Base-by-base conservation (phyloP, 2,888 invertebrate genomes). In the Eupithecia pulchellata region DNA sequence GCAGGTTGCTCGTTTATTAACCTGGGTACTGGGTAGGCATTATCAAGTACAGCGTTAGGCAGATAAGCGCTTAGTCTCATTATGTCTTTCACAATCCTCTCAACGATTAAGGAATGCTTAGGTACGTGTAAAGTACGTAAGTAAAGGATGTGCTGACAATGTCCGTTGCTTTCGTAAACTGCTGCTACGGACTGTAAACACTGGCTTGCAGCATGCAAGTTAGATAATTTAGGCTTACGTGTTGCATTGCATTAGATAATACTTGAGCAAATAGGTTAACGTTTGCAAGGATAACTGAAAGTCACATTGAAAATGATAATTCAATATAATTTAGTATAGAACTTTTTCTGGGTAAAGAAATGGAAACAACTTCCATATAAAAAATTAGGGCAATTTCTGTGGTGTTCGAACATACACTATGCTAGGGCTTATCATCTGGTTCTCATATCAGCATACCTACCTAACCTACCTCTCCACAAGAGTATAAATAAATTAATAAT, bases 101-200 rank as follows among this genome's bases (percentile, higher is more conserved):
- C 77, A 60, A 63, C 65, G 75, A 81, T 81, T 82, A 80, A 64
- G 70, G 71, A 71, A 69, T 63, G 68, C 75, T 76, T 69, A 74
- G 64, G 68, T 66, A 74, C 65, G 68, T 66, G 57, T 13, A n/a
- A n/a, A n/a, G n/a, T n/a, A n/a, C n/a, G n/a, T 66, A 62, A 55
- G 36, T 61, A 29, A 32, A 68, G 57, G 68, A 63, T 66, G 30
- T 25, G 60, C 52, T 69, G 60, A 61, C 55, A 60, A 52, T 69
- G 29, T 36, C 25, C 55, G 34, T 65, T 61, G 61, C 60, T 52
- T 69, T 62, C 55, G 36, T 66, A 58, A 66, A 32, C 14, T 63
- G 34, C 14, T 58, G 52, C 52, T 25, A 52, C 52, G 20, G 25
- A 34, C 63, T 52, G 42, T 34, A 57, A 52, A 69, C 66, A 64